A percentile compares a stretch with the other conserved stretches of the same genome.
Evolutionary conservation across 2,888 invertebrate genomes (phyloP).

Genomic region (Omphaloscelis lunosa): DNA sequence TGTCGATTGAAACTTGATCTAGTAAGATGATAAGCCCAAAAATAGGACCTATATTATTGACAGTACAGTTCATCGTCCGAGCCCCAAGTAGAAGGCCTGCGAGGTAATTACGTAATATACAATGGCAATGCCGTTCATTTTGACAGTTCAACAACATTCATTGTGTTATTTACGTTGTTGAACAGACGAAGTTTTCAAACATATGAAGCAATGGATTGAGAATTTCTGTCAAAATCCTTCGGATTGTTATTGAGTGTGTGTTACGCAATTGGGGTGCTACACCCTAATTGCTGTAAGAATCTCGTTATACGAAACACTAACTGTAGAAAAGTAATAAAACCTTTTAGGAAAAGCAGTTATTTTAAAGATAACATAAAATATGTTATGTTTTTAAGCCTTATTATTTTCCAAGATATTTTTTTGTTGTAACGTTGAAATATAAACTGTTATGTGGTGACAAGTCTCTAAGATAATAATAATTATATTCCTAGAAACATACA

Average conservation of each 20-base stretch:
- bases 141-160: neutral
- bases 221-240: neutral
- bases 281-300: neutral
- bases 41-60: neutral
- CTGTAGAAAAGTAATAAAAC: neutral
- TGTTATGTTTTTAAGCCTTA: too few species aligned
- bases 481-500: neutral
- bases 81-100: neutral
- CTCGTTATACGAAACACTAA: neutral
- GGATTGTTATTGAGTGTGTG: neutral
- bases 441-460: neutral
- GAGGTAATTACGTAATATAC: neutral
- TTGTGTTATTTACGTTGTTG: neutral
- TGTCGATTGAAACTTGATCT: slow-evolving; percentile 36
- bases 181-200: neutral
- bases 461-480: neutral
- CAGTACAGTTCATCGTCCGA: slow-evolving; percentile 2
- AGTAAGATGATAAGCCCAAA: slow-evolving; percentile 7
- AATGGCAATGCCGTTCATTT: neutral
- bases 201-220: too few species aligned
- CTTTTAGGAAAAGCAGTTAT: neutral
- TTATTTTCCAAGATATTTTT: neutral
- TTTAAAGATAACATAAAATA: neutral
- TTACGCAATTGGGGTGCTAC: neutral
- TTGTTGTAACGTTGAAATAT: neutral